Evolutionary conservation across 64 coral and sea anemone genomes (phyloP).

Genomic region (Porites australiensis): DNA sequence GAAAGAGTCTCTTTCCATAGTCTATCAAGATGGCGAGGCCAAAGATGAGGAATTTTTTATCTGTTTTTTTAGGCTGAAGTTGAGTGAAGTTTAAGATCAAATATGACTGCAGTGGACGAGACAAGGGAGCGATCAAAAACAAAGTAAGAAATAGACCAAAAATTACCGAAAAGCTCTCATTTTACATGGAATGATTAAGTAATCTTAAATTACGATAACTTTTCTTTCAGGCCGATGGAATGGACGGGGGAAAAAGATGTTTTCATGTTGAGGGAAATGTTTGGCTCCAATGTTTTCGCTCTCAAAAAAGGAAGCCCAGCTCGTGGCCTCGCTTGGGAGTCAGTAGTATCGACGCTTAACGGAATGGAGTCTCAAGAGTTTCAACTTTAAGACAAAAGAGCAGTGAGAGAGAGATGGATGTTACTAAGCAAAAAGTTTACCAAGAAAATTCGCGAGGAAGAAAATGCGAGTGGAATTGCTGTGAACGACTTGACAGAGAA

Average conservation of each 20-base stretch:
- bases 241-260: constrained; percentile 30
- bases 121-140: too few species aligned
- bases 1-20: background rate
- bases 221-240: constrained; percentile 60
- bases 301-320: constrained; percentile 60
- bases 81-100: too few species aligned
- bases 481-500: constrained; percentile 32
- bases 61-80: too few species aligned
- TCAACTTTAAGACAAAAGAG: constrained; percentile 54
- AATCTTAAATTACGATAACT: constrained; percentile 45
- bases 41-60: too few species aligned
- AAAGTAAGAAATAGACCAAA: too few species aligned
- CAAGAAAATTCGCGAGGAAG: constrained; percentile 49
- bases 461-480: constrained; percentile 61
- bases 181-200: constrained; percentile 29
- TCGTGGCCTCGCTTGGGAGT: constrained; percentile 64
- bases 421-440: constrained; percentile 47
- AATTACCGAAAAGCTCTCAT: background rate
- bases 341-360: constrained; percentile 32
- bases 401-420: background rate
- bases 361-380: constrained; percentile 68
- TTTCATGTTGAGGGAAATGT: constrained; percentile 56
- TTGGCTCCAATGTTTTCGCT: constrained; percentile 44
- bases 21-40: too few species aligned
- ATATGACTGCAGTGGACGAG: too few species aligned